phyloP scores from a whole-genome alignment of 1,140 invertebrate species.

The Tetragonula clypearis region DNA sequence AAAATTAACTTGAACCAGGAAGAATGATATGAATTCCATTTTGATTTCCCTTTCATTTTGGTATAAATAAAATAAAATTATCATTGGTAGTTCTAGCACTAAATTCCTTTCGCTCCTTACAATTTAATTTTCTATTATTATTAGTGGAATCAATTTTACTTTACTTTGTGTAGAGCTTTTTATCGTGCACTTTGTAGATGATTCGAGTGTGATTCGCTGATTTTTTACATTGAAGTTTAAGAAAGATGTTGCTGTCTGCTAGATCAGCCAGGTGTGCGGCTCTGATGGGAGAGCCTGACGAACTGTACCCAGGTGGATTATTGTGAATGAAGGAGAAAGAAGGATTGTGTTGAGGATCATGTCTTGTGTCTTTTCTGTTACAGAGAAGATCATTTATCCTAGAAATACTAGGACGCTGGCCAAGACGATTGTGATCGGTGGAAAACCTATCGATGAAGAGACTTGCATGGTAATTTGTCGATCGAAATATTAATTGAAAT shows the following conservation, averaged over 20 bases:
- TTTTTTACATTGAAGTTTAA: background rate
- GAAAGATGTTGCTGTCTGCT: slow-evolving; percentile 71
- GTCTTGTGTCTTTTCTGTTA: slow-evolving; percentile 53
- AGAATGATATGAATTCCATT: too few species aligned
- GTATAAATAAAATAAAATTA: background rate
- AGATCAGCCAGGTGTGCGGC: slow-evolving; percentile 75
- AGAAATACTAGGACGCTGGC: slow-evolving; percentile 75
- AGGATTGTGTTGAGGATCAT: background rate
- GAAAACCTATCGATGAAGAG: slow-evolving; percentile 85
- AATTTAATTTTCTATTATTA: background rate
- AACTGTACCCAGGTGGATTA: slow-evolving; percentile 74
- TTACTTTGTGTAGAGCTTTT: background rate
- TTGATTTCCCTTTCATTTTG: background rate
- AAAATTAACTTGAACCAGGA: background rate
- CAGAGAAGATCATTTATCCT: slow-evolving; percentile 81
- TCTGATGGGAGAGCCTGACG: slow-evolving; percentile 77
- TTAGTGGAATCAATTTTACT: background rate
- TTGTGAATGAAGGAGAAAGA: background rate
- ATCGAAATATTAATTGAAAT: background rate
- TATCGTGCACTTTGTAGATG: background rate
- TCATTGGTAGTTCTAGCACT: background rate
- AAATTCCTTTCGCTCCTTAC: background rate
- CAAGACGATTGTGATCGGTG: slow-evolving; percentile 81
- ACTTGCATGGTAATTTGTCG: slow-evolving; percentile 83
- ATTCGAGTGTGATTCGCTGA: background rate